Conservation (phyloP, 2,113 vertebrate species). For the Strix uralensis region DNA sequence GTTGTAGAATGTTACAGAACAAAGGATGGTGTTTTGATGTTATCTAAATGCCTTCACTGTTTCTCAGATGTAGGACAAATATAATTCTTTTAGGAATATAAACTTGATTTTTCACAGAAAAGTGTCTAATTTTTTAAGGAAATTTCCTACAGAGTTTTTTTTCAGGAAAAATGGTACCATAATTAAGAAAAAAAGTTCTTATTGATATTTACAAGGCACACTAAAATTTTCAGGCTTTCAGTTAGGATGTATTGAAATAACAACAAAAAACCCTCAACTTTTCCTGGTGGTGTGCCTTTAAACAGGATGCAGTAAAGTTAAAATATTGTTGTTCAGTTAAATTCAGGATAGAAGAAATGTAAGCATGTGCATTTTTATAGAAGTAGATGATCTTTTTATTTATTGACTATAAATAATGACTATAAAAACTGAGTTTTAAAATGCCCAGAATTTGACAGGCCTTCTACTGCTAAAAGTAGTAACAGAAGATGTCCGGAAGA, state of each 20-base stretch:
- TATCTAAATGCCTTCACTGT: neutral
- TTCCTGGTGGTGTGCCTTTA: neutral
- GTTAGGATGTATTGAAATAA: neutral
- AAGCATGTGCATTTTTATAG: neutral
- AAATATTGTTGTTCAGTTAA: neutral
- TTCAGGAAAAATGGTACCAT: neutral
- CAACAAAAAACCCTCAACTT: fast-evolving
- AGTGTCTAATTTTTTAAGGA: neutral
- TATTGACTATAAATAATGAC: neutral
- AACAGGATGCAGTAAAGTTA: neutral
- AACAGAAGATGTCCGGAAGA: neutral
- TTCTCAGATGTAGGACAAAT: neutral
- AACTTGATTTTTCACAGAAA: constrained; percentile 12
- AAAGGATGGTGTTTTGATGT: neutral
- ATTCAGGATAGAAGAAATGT: neutral
- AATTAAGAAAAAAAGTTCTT: neutral
- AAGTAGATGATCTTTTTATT: neutral
- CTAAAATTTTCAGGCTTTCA: neutral
- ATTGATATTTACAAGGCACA: neutral
- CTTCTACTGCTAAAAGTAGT: neutral
- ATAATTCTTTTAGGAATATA: constrained; percentile 8
- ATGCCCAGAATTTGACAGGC: neutral
- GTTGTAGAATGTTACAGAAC: neutral
- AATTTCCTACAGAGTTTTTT: neutral
- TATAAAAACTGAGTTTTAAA: neutral